Evolutionary conservation across 64 coral and sea anemone species (phyloP).

Genomic region (Orbicella faveolata): DNA sequence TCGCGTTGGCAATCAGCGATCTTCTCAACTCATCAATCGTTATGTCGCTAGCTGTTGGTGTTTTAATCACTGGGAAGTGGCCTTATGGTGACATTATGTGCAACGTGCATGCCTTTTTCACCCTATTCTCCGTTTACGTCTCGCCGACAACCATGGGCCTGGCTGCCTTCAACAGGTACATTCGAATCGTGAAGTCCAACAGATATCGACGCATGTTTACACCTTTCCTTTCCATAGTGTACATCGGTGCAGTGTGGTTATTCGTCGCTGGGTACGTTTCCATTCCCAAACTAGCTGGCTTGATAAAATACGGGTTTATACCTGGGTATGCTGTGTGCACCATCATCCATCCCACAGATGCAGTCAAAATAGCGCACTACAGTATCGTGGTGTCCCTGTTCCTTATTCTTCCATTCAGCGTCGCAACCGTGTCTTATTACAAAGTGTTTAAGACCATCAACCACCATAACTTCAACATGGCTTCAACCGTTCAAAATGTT

Average conservation of each 20-base stretch:
- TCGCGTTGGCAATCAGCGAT: constrained; percentile 2
- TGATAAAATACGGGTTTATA: neutral
- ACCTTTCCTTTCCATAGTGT: neutral
- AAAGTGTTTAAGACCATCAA: neutral
- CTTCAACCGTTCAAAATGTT: neutral
- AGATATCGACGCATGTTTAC: constrained; percentile 4
- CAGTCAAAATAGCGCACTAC: constrained; percentile 11
- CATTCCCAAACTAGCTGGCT: constrained; percentile 4
- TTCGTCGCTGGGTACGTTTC: constrained; percentile 3
- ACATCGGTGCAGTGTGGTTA: neutral
- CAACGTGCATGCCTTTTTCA: neutral
- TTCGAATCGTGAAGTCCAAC: constrained; percentile 9
- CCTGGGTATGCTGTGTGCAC: constrained; percentile 19
- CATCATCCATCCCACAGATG: neutral
- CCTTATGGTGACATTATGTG: constrained; percentile 14
- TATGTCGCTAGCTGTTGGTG: neutral
- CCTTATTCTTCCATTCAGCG: neutral
- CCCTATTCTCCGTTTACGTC: neutral
- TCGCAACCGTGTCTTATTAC: constrained; percentile 1
- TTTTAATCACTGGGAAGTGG: constrained; percentile 21
- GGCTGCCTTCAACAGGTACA: constrained; percentile 4
- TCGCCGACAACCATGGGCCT: constrained; percentile 4
- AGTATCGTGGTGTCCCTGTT: neutral
- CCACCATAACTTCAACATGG: constrained; percentile 1
- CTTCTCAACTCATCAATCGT: neutral